Evolutionary conservation across 2,888 invertebrate genomes (phyloP), one percentile per base, ranked within the genome.

Genomic region (Himalopsyche anomala): DNA sequence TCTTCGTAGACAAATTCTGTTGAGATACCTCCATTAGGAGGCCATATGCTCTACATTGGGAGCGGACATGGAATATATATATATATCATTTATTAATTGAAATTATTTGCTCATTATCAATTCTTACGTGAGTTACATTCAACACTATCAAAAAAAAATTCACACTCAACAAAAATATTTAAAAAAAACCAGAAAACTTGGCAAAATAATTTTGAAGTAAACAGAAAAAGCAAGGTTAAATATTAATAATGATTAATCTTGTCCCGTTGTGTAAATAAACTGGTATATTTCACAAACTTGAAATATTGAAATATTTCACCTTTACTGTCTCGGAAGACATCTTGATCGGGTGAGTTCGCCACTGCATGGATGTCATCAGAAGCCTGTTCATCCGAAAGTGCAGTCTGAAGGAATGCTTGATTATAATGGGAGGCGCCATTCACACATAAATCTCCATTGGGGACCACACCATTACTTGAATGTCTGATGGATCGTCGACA

Each of bases 391-490:
- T 86, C 86, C 69, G 85, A 79, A 19, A 85, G 36, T 38, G 91
- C 90, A 74, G 88, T 89, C 51, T 91, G 91, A 89, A 90, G 89
- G 80, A 91, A 90, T 84, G 91, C 90, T 19, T 82, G 87, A 62
- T 88, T 88, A 82, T 87, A 88, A 62, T 90, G 90, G 0, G 84
- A 38, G 12, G 84, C 81, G 28, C 81, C 51, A 74, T 84, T 51
- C 51, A 51, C 86, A 42, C 81, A 81, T 28, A 38, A 40, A 12
- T 54, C 42, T 40, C 86, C 84, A 12, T 84, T 86, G 36, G 81
- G 90, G 89, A 19, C 95, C 94, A 4, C 15, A 15, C 51, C 51
- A 15, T 51, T 51, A 51, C 89, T 95, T 94, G 80, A 94, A 95
- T 51, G 51, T 51, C 51, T 51, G 12, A 15, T 51, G 51, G 51